Percentiles rank a stretch among this genome's conserved stretches.
Evolutionary conservation across 1,140 invertebrate species (phyloP).

Genomic region (Drosophila pectinifera): DNA sequence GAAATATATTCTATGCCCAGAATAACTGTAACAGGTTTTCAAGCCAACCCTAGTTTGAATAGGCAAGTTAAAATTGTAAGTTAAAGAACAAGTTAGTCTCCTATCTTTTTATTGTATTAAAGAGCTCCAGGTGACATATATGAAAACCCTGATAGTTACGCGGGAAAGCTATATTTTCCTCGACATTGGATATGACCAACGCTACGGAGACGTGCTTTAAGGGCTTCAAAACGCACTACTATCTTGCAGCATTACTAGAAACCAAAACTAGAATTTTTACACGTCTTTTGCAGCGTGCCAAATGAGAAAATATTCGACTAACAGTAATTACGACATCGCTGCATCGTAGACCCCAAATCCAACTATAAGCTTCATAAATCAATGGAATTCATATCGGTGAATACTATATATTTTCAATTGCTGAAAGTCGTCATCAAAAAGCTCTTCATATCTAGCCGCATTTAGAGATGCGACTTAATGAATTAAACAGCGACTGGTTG

Average conservation of each 20-base stretch:
- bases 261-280: too few species aligned
- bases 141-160: neutral
- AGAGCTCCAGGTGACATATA: neutral
- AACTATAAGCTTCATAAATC: neutral
- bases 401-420: neutral
- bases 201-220: neutral
- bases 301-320: neutral
- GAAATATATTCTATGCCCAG: neutral
- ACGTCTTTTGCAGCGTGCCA: slow-evolving; percentile 1
- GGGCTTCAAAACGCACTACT: neutral
- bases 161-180: neutral
- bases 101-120: neutral
- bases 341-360: too few species aligned
- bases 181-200: neutral
- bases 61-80: too few species aligned
- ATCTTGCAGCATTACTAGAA: neutral
- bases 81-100: neutral
- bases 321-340: neutral
- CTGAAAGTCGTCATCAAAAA: neutral
- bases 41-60: neutral
- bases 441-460: neutral
- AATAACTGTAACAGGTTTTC: neutral
- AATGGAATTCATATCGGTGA: neutral
- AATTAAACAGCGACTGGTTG: neutral
- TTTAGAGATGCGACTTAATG: neutral